phyloP scores from a whole-genome alignment of 1,140 invertebrate species.

The Bombus superbus region DNA sequence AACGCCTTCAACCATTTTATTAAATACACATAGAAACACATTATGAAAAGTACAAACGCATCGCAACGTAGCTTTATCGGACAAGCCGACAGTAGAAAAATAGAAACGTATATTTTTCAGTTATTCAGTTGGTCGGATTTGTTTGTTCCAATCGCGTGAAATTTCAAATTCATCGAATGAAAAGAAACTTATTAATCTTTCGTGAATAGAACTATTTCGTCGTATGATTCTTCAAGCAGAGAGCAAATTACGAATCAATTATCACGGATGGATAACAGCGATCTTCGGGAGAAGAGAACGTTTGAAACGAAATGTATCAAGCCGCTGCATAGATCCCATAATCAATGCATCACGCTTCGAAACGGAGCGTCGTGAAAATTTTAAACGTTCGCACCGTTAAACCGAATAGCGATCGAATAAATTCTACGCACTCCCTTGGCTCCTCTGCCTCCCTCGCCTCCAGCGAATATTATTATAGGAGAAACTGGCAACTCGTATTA shows the following conservation, averaged over 20 bases:
- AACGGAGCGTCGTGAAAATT: background rate
- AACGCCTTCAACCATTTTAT: too few relatives aligned
- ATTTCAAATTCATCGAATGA: too few relatives aligned
- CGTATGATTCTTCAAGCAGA: background rate
- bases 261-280: too few relatives aligned
- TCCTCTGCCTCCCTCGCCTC: background rate
- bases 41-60: too few relatives aligned
- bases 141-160: too few relatives aligned
- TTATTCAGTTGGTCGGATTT: too few relatives aligned
- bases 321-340: background rate
- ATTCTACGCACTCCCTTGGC: background rate
- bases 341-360: background rate
- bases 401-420: background rate
- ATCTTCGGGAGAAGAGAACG: background rate
- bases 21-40: too few relatives aligned
- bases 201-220: too few relatives aligned
- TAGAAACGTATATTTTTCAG: too few relatives aligned
- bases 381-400: slow-evolving; percentile 11
- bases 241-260: background rate
- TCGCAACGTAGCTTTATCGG: too few relatives aligned
- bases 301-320: slow-evolving; percentile 4
- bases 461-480: background rate
- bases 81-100: too few relatives aligned
- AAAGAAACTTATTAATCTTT: too few relatives aligned
- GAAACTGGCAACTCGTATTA: slow-evolving; percentile 5